These are phyloP conservation scores for Tyria jacobaeae DNA, from an alignment of 2,888 invertebrate species.

Conservation along the genomic window DNA sequence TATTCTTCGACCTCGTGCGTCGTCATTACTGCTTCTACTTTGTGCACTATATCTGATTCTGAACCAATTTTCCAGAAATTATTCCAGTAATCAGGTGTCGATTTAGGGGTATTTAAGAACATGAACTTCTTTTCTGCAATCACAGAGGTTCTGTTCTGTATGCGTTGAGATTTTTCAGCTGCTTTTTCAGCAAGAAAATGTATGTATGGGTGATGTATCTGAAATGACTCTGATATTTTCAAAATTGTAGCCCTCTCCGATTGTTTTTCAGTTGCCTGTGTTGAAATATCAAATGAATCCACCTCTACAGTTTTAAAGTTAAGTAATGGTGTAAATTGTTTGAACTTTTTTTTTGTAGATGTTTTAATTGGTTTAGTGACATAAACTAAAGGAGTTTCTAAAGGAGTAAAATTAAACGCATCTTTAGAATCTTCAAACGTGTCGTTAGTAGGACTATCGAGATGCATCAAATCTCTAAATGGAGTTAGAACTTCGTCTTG, in stretches of 20 bases:
- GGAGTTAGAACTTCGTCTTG: neutral
- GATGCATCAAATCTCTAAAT: neutral
- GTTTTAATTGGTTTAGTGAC: neutral
- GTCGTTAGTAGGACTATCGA: neutral
- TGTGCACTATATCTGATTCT: neutral
- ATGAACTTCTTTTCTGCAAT: neutral
- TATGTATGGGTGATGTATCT: neutral
- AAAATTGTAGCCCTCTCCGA: no score
- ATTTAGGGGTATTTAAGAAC: neutral
- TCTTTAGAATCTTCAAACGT: neutral
- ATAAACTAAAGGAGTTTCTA: neutral
- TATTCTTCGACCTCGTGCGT: neutral
- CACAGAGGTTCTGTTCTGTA: neutral
- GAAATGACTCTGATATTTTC: neutral
- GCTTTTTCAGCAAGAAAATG: neutral
- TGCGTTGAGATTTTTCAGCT: neutral
- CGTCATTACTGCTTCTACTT: neutral
- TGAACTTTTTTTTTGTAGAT: slow-evolving; percentile 1
- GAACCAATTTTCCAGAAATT: slow-evolving; percentile 10
- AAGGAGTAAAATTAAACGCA: neutral
- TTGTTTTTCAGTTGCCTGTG: neutral
- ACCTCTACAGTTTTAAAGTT: neutral
- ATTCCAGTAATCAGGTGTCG: slow-evolving; percentile 8
- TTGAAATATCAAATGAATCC: neutral
- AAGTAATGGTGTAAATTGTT: neutral